These are phyloP conservation scores for Pammene fasciana DNA, from an alignment of 2,888 invertebrate species.

Conservation along the genomic window DNA sequence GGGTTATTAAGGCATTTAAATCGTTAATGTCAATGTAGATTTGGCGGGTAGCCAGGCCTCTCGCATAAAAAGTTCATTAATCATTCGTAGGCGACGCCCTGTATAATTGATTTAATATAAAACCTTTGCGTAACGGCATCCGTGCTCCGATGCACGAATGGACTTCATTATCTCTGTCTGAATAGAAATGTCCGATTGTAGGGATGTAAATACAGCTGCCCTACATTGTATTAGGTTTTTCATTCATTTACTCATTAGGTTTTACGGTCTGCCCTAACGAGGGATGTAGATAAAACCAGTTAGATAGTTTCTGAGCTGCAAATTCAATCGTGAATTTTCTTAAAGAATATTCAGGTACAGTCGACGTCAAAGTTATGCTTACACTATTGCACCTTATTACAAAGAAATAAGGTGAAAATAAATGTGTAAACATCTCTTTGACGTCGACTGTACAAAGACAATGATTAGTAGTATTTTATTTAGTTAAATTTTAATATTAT, in stretches of 20 bases:
- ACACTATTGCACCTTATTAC: too few species aligned
- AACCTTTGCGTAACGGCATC: slow-evolving; percentile 41
- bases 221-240: slow-evolving; percentile 30
- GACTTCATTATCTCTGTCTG: slow-evolving; percentile 38
- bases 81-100: slow-evolving; percentile 54
- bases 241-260: too few species aligned
- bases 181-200: slow-evolving; percentile 38
- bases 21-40: slow-evolving; percentile 64
- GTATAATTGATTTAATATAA: slow-evolving; percentile 61
- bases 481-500: too few species aligned
- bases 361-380: too few species aligned
- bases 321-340: slow-evolving; percentile 5
- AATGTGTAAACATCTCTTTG: too few species aligned
- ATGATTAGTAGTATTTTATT: too few species aligned
- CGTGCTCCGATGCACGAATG: slow-evolving; percentile 39
- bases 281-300: slow-evolving; percentile 14
- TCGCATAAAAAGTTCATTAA: slow-evolving; percentile 66
- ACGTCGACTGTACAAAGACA: too few species aligned
- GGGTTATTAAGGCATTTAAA: slow-evolving; percentile 53
- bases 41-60: slow-evolving; percentile 60
- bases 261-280: slow-evolving; percentile 18
- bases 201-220: slow-evolving; percentile 27
- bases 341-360: background rate
- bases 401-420: too few species aligned
- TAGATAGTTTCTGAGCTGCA: slow-evolving; percentile 26